Percentiles rank a stretch among this genome's conserved stretches.
Evolutionary conservation across 2,888 invertebrate genomes (phyloP).

Genomic region (Apotomis capreana): DNA sequence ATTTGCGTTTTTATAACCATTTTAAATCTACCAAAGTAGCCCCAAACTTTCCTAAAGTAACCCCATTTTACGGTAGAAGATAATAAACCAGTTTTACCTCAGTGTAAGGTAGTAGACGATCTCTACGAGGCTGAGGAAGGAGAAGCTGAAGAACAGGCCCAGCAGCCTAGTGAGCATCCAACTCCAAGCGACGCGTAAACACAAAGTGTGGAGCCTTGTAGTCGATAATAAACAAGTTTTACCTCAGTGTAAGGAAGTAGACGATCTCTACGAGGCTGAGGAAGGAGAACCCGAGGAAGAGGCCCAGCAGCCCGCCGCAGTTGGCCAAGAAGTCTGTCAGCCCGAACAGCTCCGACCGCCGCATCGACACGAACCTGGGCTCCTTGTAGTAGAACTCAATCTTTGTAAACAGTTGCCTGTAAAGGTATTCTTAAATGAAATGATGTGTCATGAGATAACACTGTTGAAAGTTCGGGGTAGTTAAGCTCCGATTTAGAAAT

Average conservation of each 20-base stretch:
- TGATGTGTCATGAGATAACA: too few species aligned
- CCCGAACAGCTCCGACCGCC: constrained; percentile 83
- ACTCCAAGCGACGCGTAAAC: too few species aligned
- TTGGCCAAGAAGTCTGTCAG: constrained; percentile 82
- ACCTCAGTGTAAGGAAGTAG: constrained; percentile 67
- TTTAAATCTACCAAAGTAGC: too few species aligned
- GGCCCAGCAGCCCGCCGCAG: constrained; percentile 82
- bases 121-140: background rate
- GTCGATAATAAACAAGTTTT: background rate
- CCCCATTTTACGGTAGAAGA: too few species aligned
- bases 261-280: constrained; percentile 82
- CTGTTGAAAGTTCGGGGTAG: too few species aligned
- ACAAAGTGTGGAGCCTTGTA: too few species aligned
- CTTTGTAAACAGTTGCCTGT: constrained; percentile 58
- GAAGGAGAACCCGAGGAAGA: constrained; percentile 84
- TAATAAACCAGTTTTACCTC: background rate
- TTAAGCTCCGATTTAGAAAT: too few species aligned
- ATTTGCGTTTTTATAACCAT: too few species aligned
- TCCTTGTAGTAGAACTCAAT: constrained; percentile 81
- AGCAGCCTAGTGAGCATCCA: constrained; percentile 73
- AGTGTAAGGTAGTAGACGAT: background rate
- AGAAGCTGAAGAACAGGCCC: constrained; percentile 67
- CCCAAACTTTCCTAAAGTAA: too few species aligned
- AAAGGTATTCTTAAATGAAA: background rate
- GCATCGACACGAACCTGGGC: constrained; percentile 79